phyloP scores from a whole-genome alignment of 2,113 vertebrate genomes.

The Tupaia chinensis region DNA sequence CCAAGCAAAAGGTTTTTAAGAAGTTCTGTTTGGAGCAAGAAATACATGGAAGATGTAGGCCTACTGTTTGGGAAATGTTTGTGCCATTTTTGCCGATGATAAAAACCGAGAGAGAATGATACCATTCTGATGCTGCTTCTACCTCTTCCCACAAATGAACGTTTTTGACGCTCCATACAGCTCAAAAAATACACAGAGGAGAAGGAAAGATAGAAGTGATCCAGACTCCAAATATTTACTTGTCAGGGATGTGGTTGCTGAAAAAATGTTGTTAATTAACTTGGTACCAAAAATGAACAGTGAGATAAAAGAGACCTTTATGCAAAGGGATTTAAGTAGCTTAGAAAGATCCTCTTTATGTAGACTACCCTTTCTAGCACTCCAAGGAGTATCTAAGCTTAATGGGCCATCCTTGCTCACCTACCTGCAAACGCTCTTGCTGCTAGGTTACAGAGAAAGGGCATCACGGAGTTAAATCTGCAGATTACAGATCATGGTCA shows the following conservation, averaged over 20 bases:
- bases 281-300: background rate
- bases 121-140: background rate
- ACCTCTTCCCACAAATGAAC: background rate
- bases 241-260: background rate
- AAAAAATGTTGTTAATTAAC: constrained; percentile 55
- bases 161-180: background rate
- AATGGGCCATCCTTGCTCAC: background rate
- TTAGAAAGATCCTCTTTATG: background rate
- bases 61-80: background rate
- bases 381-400: constrained; percentile 15
- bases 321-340: background rate
- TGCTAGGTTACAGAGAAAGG: constrained; percentile 20
- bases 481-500: constrained; percentile 47
- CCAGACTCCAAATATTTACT: background rate
- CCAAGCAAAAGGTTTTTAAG: background rate
- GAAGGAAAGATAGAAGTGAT: background rate
- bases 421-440: background rate
- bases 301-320: constrained; percentile 12
- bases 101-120: background rate
- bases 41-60: background rate
- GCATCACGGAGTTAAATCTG: background rate
- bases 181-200: background rate
- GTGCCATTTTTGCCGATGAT: background rate
- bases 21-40: background rate
- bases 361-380: background rate